Evolutionary conservation across 2,113 vertebrate species (phyloP), one percentile per base, ranked within the genome.

Genomic region (Pimephales promelas): DNA sequence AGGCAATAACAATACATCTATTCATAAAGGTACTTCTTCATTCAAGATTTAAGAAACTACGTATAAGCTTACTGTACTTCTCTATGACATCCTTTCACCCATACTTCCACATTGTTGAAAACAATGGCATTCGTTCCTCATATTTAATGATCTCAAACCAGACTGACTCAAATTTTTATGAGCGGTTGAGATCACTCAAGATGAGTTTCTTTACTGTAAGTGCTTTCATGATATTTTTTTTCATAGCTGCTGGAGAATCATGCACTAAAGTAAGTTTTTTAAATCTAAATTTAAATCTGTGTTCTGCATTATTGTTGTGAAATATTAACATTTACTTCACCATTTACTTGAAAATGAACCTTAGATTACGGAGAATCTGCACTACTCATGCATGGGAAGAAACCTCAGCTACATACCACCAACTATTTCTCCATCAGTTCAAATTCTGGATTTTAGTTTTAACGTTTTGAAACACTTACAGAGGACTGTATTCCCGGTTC

Each of bases 401-500:
- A 87, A 87, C 61, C 86, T 87, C 28, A 56, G 61, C 9, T 56
- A 62, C n/a, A 78, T 87, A 24, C 86, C 83, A 31, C 8, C 20
- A 9, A 82, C 64, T 64, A 56, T 87, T 62, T 72, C 79, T 24
- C 57, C 31, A 2, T 77, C 71, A 2, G 20, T 84, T 14, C 40
- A 77, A 34, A 81, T 7, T 10, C 54, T 87, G 79, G 78, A 84
- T 26, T 84, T 86, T 31, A 86, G 82, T 71, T 87, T 84, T 77
- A 84, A 81, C 34, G 26, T 77, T 20, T 71, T 87, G 61, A 64
- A 54, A n/a, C 10, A 0, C 22, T 83, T 82, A 57, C 10, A 77
- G 31, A 87, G 62, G 45, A 31, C 54, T 56, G 3, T 77, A 24
- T 84, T 87, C 57, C 83, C 71, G 28, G 52, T 26, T 52, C 68